phyloP scores from a whole-genome alignment of 1,140 invertebrate species.

The Artemia franciscana region DNA sequence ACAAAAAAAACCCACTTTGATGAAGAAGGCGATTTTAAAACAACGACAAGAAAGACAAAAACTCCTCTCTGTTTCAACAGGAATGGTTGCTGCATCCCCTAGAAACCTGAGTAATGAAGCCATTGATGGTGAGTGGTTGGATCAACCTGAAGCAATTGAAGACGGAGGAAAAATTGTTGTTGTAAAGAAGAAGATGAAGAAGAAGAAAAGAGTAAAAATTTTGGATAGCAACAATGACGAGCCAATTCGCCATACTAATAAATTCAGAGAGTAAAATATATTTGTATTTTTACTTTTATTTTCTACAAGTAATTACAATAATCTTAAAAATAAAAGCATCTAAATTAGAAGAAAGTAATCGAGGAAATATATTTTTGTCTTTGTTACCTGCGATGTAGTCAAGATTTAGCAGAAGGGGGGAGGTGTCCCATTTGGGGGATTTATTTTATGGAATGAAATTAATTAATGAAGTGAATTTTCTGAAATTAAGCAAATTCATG shows the following conservation, averaged over 20 bases:
- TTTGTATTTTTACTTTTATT: too few species aligned
- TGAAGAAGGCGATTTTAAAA: constrained; percentile 5
- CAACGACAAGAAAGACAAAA: constrained; percentile 4
- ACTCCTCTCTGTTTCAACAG: background rate
- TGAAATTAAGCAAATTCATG: too few species aligned
- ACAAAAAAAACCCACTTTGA: constrained; percentile 4
- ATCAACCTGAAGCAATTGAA: background rate
- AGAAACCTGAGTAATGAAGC: background rate
- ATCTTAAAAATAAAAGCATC: too few species aligned
- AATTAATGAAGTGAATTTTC: too few species aligned
- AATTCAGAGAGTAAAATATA: background rate
- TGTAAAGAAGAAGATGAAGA: background rate
- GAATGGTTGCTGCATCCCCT: background rate
- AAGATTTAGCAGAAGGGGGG: too few species aligned
- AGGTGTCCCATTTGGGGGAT: too few species aligned
- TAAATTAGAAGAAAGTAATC: too few species aligned
- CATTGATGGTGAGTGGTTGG: background rate
- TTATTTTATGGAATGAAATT: too few species aligned
- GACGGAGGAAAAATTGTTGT: background rate
- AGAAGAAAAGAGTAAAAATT: background rate
- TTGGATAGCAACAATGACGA: background rate
- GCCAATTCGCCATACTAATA: background rate
- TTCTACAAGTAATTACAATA: too few species aligned
- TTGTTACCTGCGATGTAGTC: too few species aligned
- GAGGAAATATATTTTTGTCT: too few species aligned